A percentile compares a stretch with the other conserved stretches of the same genome.
These are phyloP conservation scores for Catamblyrhynchus diadema DNA, from an alignment of 2,797 vertebrate genomes.

Conservation along the genomic window DNA sequence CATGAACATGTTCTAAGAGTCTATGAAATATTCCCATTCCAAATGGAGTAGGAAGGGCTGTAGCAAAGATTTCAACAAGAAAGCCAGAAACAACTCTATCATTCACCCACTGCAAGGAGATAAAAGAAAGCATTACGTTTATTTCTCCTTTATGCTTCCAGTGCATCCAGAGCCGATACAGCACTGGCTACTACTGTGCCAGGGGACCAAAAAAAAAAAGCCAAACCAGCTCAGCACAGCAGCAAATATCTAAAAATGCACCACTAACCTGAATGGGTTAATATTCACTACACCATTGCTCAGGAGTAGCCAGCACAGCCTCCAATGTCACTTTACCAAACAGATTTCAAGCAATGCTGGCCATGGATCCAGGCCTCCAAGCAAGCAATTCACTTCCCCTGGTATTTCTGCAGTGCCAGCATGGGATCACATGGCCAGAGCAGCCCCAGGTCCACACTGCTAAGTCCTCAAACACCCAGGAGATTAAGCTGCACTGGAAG, in stretches of 20 bases:
- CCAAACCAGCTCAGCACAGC: background rate
- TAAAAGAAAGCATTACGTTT: background rate
- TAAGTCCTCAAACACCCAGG: background rate
- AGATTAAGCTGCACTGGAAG: conserved; percentile 51
- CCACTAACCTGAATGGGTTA: background rate
- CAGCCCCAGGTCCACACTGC: background rate
- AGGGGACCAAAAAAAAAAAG: background rate
- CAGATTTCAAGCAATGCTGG: background rate
- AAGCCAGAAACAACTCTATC: background rate
- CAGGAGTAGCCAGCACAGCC: background rate
- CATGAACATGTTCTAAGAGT: background rate
- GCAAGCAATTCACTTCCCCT: background rate
- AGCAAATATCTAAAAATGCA: background rate
- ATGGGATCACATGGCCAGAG: conserved; percentile 4
- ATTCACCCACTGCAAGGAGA: background rate
- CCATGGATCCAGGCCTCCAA: background rate
- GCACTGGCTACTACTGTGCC: background rate
- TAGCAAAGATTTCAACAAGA: background rate
- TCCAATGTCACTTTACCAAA: background rate
- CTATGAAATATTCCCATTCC: background rate
- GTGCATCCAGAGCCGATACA: background rate
- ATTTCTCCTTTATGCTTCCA: background rate
- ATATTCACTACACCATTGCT: background rate
- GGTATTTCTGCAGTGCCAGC: conserved; percentile 7
- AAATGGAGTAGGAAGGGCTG: background rate